Base-by-base conservation (phyloP, 1,140 invertebrate genomes). In the Solenopsis invicta region DNA sequence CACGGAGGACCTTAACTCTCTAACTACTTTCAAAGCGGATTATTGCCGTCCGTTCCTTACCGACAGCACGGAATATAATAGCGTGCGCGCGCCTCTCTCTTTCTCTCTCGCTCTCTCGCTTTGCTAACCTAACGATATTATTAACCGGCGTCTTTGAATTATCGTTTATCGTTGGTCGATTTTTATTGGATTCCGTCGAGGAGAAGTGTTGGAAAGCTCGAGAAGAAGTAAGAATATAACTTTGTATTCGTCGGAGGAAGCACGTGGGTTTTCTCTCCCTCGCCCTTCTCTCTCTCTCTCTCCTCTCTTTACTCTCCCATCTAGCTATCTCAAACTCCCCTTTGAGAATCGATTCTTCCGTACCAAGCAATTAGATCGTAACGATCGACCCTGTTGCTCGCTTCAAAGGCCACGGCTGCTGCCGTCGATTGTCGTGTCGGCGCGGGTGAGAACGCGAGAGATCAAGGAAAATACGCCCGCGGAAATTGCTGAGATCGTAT, bases 331-430 rank as follows among this genome's bases (percentile, higher is more conserved):
- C 21, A 13, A 50, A 34, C n/a, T 62, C 21, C 61, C 66, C 67
- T 74, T 84, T 82, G 76, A 56, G 64, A 88, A 87, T 87, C 80
- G 71, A 86, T 90, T 90, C 34, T 45, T 67, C 56, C 87, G 61
- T 78, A 61, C n/a, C 45, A 45, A 67, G 24, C 69, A 85, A 87
- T 87, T 87, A 62, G 80, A 87, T 87, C 80, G 85, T 86, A 86
- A 86, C 85, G 77, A 86, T 80, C 62, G 64, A 72, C 48, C 54
- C 66, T 86, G 37, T 86, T 67, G 64, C 76, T 81, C 85, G 64
- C 64, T 82, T 84, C 69, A 84, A 84, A 84, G 80, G 80, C 80
- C 69, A 75, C 54, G 54, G 41, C 41, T 75, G 48, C 52, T 21
- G 50, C 52, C 52, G 71, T 74, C 24, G 80, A 72, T 61, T 74